These are phyloP conservation scores for Ylistrum balloti DNA, from an alignment of 1,140 invertebrate genomes.

Conservation along the genomic window DNA sequence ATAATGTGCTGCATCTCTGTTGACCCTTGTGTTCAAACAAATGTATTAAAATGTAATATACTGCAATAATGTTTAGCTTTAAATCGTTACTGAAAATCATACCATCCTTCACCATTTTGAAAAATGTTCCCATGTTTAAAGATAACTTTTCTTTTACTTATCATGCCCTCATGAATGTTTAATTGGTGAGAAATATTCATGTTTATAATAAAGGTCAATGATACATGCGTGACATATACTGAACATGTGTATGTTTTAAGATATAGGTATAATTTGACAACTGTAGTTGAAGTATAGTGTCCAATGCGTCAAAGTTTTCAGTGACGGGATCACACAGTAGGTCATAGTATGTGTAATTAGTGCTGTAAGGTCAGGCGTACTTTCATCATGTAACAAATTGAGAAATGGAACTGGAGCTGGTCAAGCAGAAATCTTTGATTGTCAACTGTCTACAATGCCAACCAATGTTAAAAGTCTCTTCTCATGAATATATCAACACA, in stretches of 20 bases:
- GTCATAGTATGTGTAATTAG: background rate
- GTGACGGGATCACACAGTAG: too few relatives aligned
- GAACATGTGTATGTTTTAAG: background rate
- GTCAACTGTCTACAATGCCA: background rate
- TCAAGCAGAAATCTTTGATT: conserved; percentile 31
- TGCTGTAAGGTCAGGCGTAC: background rate
- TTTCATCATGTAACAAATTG: conserved; percentile 1
- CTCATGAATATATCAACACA: background rate
- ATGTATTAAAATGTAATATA: too few relatives aligned
- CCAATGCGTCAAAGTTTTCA: background rate
- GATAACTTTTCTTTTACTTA: too few relatives aligned
- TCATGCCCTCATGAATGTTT: too few relatives aligned
- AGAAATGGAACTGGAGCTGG: background rate
- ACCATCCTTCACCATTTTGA: too few relatives aligned
- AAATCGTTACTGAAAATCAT: too few relatives aligned
- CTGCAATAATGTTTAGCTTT: too few relatives aligned
- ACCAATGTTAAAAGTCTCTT: background rate
- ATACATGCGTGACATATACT: background rate
- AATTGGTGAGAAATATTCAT: too few relatives aligned
- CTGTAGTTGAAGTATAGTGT: background rate
- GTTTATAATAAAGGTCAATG: too few relatives aligned
- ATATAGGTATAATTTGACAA: background rate
- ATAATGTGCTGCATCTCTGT: too few relatives aligned
- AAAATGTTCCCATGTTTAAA: too few relatives aligned
- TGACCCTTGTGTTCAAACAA: too few relatives aligned